phyloP scores from a whole-genome alignment of 2,797 vertebrate species.

The Xenopus petersii region DNA sequence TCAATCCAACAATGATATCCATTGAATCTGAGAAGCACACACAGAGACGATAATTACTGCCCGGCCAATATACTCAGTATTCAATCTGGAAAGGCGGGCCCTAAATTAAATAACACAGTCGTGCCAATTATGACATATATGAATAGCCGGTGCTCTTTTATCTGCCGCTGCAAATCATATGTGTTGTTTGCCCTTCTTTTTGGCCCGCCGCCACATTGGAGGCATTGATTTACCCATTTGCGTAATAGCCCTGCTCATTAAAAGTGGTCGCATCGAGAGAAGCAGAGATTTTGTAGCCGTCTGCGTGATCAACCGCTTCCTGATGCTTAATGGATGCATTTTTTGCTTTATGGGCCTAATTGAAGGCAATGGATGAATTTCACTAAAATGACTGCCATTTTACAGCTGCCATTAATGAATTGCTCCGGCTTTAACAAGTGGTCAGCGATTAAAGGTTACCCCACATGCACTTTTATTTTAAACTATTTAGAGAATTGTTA shows the following conservation, averaged over 20 bases:
- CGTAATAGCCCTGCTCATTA: constrained; percentile 26
- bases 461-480: background rate
- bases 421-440: constrained; percentile 32
- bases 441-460: constrained; percentile 39
- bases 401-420: constrained; percentile 35
- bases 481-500: constrained; percentile 1
- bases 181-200: background rate
- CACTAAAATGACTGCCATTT: constrained; percentile 36
- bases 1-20: background rate
- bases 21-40: background rate
- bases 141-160: constrained; percentile 11
- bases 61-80: constrained; percentile 19
- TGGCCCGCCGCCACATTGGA: constrained; percentile 5
- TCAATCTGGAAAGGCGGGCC: constrained; percentile 63
- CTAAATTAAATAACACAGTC: constrained; percentile 43
- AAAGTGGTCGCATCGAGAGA: constrained; percentile 3
- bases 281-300: constrained; percentile 6
- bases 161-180: constrained; percentile 25
- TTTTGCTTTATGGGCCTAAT: constrained; percentile 41
- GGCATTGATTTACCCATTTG: constrained; percentile 28
- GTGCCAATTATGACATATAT: constrained; percentile 19
- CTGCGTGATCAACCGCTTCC: constrained; percentile 30
- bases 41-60: constrained; percentile 12
- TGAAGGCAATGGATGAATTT: constrained; percentile 40
- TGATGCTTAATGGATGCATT: constrained; percentile 37